Evolutionary conservation across 2,888 invertebrate species (phyloP), one percentile per base, ranked within the genome.

Genomic region (Neria commutata): DNA sequence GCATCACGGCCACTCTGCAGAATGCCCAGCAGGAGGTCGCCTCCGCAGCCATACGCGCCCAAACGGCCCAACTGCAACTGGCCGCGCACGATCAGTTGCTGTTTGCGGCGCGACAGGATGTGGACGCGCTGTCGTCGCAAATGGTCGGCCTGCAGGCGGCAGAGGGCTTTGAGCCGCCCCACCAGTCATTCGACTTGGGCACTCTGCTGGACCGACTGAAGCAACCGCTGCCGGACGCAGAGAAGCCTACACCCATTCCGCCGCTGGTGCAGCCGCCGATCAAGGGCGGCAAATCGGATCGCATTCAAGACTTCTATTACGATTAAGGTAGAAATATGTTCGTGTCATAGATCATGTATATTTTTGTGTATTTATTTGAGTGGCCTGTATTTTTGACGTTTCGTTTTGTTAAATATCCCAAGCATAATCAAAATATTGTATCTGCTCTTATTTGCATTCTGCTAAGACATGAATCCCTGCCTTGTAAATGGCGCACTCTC

Each of bases 61-160:
- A 82, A 67, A 78, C 79, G 0, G 81, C 82, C 0, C 82, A 81
- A 56, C 62, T 82, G 2, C 82, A 82, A 66, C 60, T 82, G 56
- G 81, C 81, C 2, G 82, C 82, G 0, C 82, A 82, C 53, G 81
- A 82, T 63, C 82, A 82, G 60, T 62, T 82, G 33, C 60, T 82
- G 4, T 82, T 82, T 56, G 81, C 82, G 1, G 81, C 82, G 3
- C 73, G 82, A 1, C 82, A 82, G 67, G 79, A 79, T 54, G 81
- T 82, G 17, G 82, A 82, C 48, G 76, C 81, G 1, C 49, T 82
- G 0, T 82, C 82, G 10, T 79, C 82, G 1, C 81, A 82, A 66
- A 79, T 81, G 68, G 81, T 80, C 1, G 79, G 78, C 0, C 56
- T 80, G 37, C 79, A 81, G 55, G 80, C 80, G 5, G 78, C 78